phyloP scores from a whole-genome alignment of 2,888 invertebrate genomes.

The Rhodophaea formosa region DNA sequence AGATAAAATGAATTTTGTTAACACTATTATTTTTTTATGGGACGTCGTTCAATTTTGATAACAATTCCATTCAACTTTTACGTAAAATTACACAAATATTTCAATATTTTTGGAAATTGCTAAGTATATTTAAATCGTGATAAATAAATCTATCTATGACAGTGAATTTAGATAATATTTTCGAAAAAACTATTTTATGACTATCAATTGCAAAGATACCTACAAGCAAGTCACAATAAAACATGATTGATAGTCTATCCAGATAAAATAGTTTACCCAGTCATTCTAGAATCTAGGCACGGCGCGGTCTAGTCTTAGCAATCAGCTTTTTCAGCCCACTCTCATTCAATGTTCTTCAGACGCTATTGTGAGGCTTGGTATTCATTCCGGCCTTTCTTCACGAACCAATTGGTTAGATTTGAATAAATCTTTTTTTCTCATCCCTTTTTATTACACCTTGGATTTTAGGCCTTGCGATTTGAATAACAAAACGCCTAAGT shows the following conservation, averaged over 20 bases:
- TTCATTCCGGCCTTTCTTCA: slow-evolving; percentile 17
- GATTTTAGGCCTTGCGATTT: background rate
- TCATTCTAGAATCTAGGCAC: background rate
- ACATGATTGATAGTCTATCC: background rate
- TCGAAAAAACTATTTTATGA: too few relatives aligned
- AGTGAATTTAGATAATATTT: too few relatives aligned
- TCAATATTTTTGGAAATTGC: too few relatives aligned
- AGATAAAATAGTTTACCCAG: background rate
- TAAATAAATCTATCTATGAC: too few relatives aligned
- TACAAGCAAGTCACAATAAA: too few relatives aligned
- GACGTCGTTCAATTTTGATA: too few relatives aligned
- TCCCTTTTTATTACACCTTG: background rate
- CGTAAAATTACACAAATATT: too few relatives aligned
- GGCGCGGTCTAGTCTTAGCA: slow-evolving; percentile 1
- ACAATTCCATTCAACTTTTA: too few relatives aligned
- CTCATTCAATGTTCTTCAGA: slow-evolving; percentile 13
- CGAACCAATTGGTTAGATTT: slow-evolving; percentile 13
- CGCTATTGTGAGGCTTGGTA: slow-evolving; percentile 17
- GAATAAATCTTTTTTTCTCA: slow-evolving; percentile 7
- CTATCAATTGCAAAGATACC: too few relatives aligned
- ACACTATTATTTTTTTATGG: too few relatives aligned
- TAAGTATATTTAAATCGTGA: too few relatives aligned
- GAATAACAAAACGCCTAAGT: background rate
- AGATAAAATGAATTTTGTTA: too few relatives aligned
- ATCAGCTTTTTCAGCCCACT: slow-evolving; percentile 12